Conservation (phyloP, 2,888 invertebrate genomes). For the Patella ulyssiponensis region DNA sequence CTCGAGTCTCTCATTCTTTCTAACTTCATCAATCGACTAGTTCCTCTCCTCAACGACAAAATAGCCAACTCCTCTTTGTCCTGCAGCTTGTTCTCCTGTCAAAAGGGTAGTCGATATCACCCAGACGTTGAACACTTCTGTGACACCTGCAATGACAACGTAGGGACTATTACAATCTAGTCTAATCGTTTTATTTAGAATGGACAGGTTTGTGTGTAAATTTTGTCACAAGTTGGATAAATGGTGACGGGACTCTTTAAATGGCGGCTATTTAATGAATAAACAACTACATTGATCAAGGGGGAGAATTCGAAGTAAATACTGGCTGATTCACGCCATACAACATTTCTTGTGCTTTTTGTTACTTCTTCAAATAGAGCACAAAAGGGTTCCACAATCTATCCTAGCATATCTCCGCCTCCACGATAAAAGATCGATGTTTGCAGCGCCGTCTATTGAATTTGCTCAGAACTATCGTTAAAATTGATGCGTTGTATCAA, state of each 20-base stretch:
- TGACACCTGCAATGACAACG: too few species aligned
- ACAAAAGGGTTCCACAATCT: background rate
- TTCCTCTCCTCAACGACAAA: constrained; percentile 8
- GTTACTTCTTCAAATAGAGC: constrained; percentile 7
- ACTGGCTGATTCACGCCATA: too few species aligned
- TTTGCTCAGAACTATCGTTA: background rate
- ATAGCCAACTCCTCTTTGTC: constrained; percentile 2
- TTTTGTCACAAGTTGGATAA: constrained; percentile 13
- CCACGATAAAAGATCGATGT: constrained; percentile 13
- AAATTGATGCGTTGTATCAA: background rate
- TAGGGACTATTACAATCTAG: too few species aligned
- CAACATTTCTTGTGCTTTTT: constrained; percentile 1
- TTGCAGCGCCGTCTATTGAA: constrained; percentile 3
- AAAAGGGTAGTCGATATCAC: background rate
- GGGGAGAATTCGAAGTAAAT: background rate
- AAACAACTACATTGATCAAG: background rate
- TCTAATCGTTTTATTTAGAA: background rate
- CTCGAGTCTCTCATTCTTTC: background rate
- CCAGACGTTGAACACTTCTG: background rate
- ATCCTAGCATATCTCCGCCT: constrained; percentile 12
- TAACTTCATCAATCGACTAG: background rate
- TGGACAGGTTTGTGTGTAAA: constrained; percentile 12
- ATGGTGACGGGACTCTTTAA: background rate
- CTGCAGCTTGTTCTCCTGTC: background rate
- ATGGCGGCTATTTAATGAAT: constrained; percentile 11